A percentile compares a stretch with the other conserved stretches of the same genome.
These are phyloP conservation scores for Centropyge bicolor DNA, from an alignment of 2,797 vertebrate genomes.

Conservation along the genomic window DNA sequence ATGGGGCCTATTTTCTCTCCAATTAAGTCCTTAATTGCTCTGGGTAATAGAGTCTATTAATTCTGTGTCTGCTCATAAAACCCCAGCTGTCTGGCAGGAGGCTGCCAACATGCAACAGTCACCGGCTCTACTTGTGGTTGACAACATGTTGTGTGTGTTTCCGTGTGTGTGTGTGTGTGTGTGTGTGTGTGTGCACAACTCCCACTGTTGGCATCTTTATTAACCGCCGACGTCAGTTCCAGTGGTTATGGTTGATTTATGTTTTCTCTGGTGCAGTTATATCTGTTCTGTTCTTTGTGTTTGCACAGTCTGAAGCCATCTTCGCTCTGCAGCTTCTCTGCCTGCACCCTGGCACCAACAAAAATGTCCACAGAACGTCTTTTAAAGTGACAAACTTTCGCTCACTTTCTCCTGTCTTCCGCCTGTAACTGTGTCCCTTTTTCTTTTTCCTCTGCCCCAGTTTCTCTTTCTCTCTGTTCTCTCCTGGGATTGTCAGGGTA, in stretches of 20 bases:
- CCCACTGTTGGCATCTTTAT: slow-evolving; percentile 35
- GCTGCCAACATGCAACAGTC: slow-evolving; percentile 61
- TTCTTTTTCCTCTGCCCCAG: slow-evolving; percentile 49
- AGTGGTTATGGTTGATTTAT: slow-evolving; percentile 12
- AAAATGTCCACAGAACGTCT: slow-evolving; percentile 11
- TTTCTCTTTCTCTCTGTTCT: slow-evolving; percentile 52
- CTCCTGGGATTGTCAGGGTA: slow-evolving; percentile 57
- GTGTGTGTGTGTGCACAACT: slow-evolving; percentile 11
- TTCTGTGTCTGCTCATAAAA: slow-evolving; percentile 76
- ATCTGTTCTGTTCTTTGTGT: slow-evolving; percentile 5
- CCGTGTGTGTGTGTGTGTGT: slow-evolving; percentile 24
- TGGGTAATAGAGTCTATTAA: slow-evolving; percentile 77
- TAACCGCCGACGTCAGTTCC: slow-evolving; percentile 15
- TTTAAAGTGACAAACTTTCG: slow-evolving; percentile 35
- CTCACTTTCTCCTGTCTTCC: slow-evolving; percentile 19
- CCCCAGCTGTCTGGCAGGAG: slow-evolving; percentile 69
- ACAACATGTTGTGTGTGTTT: slow-evolving; percentile 35
- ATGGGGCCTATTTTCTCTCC: slow-evolving; percentile 70
- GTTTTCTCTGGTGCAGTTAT: slow-evolving; percentile 9
- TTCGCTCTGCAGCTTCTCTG: not conserved
- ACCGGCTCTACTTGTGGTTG: slow-evolving; percentile 32
- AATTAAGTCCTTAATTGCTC: slow-evolving; percentile 78
- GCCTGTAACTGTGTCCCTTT: slow-evolving; percentile 16
- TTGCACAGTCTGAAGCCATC: slow-evolving; percentile 18
- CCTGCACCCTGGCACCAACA: not conserved